These are phyloP conservation scores for Noctua janthe DNA, from an alignment of 2,888 invertebrate genomes.

Conservation along the genomic window DNA sequence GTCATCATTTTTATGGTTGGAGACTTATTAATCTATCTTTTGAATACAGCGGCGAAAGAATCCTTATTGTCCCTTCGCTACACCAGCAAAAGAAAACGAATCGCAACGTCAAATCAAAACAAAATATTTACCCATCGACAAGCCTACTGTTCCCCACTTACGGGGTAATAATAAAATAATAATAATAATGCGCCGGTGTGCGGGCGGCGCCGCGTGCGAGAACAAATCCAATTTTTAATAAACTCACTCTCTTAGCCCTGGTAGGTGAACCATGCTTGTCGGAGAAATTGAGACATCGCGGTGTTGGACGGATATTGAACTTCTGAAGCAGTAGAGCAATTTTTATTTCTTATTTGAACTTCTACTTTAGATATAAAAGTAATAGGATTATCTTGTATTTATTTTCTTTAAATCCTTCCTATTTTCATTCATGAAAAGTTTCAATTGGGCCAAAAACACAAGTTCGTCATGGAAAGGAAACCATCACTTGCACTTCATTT, in stretches of 20 bases:
- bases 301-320: neutral
- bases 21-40: neutral
- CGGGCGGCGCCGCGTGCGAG: constrained; percentile 71
- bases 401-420: neutral
- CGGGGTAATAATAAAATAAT: constrained; percentile 70
- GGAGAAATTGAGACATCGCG: constrained; percentile 23
- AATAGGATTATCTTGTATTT: neutral
- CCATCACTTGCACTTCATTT: neutral
- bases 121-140: constrained; percentile 55
- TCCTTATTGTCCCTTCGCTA: neutral
- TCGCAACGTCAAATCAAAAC: constrained; percentile 42
- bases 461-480: neutral
- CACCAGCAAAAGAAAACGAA: constrained; percentile 3
- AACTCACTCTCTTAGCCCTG: constrained; percentile 74
- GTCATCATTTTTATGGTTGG: neutral
- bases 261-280: constrained; percentile 54
- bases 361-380: neutral
- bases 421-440: neutral
- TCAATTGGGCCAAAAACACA: neutral
- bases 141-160: constrained; percentile 48
- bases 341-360: neutral
- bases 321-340: neutral
- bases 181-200: constrained; percentile 63
- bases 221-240: constrained; percentile 87
- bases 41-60: neutral